These are phyloP conservation scores for Sclerodermus sp. DNA, from an alignment of 2,888 invertebrate species.

Conservation along the genomic window DNA sequence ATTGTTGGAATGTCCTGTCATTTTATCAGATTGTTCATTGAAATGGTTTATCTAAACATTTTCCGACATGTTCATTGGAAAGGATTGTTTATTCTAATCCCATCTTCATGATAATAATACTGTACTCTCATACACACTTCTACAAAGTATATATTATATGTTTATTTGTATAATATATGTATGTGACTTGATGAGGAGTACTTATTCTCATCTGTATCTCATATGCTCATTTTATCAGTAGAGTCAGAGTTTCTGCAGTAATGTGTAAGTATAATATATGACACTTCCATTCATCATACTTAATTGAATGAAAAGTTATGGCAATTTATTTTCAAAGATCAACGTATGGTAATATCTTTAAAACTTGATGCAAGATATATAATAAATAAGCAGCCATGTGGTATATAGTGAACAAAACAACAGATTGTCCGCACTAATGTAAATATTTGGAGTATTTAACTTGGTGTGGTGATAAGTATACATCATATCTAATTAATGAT, in stretches of 20 bases:
- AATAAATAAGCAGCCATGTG: too few relatives aligned
- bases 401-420: too few relatives aligned
- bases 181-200: constrained; percentile 31
- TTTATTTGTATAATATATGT: constrained; percentile 40
- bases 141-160: constrained; percentile 45
- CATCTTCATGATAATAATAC: constrained; percentile 37
- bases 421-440: constrained; percentile 19
- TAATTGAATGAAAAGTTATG: too few relatives aligned
- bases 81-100: constrained; percentile 19
- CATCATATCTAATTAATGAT: neutral
- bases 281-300: too few relatives aligned
- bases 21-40: constrained; percentile 15
- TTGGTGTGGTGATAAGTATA: constrained; percentile 3
- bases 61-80: constrained; percentile 21
- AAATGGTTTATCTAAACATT: constrained; percentile 16
- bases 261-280: too few relatives aligned
- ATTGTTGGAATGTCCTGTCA: constrained; percentile 38
- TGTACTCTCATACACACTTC: constrained; percentile 36
- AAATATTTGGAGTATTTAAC: constrained; percentile 13
- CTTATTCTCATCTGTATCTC: constrained; percentile 15
- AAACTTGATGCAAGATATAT: constrained; percentile 4
- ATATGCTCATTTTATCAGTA: neutral
- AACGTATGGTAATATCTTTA: constrained; percentile 14
- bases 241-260: neutral
- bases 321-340: neutral